Base-by-base conservation (phyloP, 2,888 invertebrate species). In the Pasiphila rectangulata region DNA sequence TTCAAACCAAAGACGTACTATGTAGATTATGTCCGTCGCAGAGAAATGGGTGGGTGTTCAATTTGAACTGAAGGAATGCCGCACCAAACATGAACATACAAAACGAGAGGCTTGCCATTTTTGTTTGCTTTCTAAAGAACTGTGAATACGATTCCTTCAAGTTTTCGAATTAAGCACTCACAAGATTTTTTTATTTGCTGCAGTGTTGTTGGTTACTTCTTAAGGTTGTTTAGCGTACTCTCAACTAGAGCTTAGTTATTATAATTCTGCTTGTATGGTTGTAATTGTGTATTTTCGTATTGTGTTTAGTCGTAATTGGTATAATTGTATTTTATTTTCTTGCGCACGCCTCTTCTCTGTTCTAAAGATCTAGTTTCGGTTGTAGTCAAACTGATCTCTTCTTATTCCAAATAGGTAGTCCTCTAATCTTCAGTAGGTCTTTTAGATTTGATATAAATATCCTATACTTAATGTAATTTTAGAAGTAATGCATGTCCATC, bases 21-120 rank as follows among this genome's bases (percentile, higher is more conserved):
- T 83, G 77, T 88, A 86, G 87, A 88, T 77, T 87, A 87, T 83
- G 79, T 83, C 67, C 86, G 85, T 77, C 79, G 78, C 75, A 75
- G 87, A 80, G 82, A 86, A 68, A 75, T 85, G 83, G 88, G 88
- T 88, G 87, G 83, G 88, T 87, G 87, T 83, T 87, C 85, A 85
- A 83, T 78, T 82, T 80, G 71, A 76, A 77, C 74, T 72, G 81
- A 82, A 82, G 82, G 83, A 83, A 77, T 76, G 72, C 67, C 67
- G 79, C 83, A 83, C 81, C 56, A 46, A 59, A 38, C 37, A 45
- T 47, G 39, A 49, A 53, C 37, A 40, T 46, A 46, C 36, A 39
- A 54, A n/a, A n/a, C n/a, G n/a, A n/a, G 15, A 45, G 59, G 72
- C 72, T 75, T 76, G 37, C 54, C 49, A 60, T 55, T 54, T 68